Conservation (phyloP, 2,888 invertebrate species). For the Tipula lateralis region DNA sequence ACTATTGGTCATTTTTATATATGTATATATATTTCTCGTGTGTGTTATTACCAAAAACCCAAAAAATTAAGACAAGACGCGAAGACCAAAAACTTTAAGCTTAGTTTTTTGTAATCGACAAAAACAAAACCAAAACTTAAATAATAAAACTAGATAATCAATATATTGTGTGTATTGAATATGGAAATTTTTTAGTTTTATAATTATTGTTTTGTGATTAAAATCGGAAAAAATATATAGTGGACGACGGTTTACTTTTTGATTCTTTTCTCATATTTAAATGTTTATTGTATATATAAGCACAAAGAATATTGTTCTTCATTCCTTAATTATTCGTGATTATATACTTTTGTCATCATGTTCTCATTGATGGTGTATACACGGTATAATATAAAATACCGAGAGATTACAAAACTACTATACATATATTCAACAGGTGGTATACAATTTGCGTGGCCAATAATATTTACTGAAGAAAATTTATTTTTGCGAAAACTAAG, state of each 20-base stretch:
- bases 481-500: no score
- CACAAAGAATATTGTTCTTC: background rate
- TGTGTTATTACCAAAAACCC: background rate
- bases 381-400: background rate
- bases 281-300: background rate
- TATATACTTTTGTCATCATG: background rate
- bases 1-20: slow-evolving; percentile 2
- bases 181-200: background rate
- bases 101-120: background rate
- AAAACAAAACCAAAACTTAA: no score
- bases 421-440: background rate
- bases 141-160: slow-evolving; percentile 3
- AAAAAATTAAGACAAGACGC: background rate
- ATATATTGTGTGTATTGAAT: background rate
- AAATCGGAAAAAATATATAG: background rate
- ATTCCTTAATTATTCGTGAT: background rate
- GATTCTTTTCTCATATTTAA: background rate
- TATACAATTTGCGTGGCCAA: background rate
- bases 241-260: background rate
- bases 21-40: background rate
- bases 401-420: background rate
- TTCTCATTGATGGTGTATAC: background rate
- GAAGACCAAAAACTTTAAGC: background rate
- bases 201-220: slow-evolving; percentile 20
- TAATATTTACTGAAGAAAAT: no score